phyloP scores from a whole-genome alignment of 2,797 vertebrate species.

The Chaunax sp. region DNA sequence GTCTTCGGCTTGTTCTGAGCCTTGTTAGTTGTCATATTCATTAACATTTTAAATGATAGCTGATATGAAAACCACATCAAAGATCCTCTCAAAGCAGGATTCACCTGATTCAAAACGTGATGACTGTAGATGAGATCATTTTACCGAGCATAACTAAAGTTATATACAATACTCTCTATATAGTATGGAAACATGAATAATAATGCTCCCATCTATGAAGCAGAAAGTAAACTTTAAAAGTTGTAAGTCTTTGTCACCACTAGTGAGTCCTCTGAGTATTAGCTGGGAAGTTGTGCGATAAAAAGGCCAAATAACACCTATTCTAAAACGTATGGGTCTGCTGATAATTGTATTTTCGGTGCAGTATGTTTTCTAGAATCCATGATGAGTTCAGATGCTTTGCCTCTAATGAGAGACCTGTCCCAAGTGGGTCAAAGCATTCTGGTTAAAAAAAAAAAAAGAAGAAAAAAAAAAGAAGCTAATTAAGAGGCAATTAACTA shows the following conservation, averaged over 20 bases:
- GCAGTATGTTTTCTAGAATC: constrained; percentile 61
- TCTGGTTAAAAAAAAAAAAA: constrained; percentile 79
- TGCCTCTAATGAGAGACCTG: constrained; percentile 83
- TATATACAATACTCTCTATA: too few species aligned
- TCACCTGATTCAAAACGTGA: constrained; percentile 4
- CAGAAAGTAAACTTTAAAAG: constrained; percentile 63
- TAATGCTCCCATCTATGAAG: constrained; percentile 15
- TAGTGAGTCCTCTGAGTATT: constrained; percentile 42
- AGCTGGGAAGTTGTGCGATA: constrained; percentile 38
- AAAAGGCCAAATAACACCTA: constrained; percentile 61
- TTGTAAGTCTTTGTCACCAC: constrained; percentile 50
- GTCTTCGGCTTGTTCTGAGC: not conserved
- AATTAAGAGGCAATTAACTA: constrained; percentile 87
- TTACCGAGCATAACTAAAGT: too few species aligned
- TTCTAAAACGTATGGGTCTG: constrained; percentile 21
- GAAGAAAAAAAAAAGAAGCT: constrained; percentile 65
- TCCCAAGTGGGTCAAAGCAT: constrained; percentile 81
- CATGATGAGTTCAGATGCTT: constrained; percentile 64
- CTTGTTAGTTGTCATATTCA: constrained; percentile 26
- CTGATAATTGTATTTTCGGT: constrained; percentile 72
- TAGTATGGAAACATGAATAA: too few species aligned
- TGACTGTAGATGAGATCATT: too few species aligned
- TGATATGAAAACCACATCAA: constrained; percentile 21
- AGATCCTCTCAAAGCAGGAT: not conserved
- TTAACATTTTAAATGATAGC: constrained; percentile 13